These are phyloP conservation scores for Rattus norvegicus DNA, from an alignment of 2,113 vertebrate genomes.

Conservation along the genomic window DNA sequence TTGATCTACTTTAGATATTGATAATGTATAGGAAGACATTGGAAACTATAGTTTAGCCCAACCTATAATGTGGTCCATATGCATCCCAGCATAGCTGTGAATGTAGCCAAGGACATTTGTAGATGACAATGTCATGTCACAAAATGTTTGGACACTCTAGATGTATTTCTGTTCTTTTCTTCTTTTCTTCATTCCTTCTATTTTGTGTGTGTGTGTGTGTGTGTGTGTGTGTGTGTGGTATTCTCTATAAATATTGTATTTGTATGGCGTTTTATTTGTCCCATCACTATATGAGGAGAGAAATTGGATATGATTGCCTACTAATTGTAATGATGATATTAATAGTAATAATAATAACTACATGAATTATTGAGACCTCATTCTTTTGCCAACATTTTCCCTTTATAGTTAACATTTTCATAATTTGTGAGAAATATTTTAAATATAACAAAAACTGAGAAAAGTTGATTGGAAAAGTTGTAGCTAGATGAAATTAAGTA, in stretches of 20 bases:
- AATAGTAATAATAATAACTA: background rate
- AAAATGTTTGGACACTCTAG: background rate
- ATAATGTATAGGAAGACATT: background rate
- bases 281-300: background rate
- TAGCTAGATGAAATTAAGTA: constrained; percentile 4
- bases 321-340: background rate
- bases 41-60: background rate
- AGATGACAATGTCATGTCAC: background rate
- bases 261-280: background rate
- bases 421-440: constrained; percentile 12
- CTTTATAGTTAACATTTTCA: background rate
- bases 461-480: background rate
- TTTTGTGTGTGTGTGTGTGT: background rate
- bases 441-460: background rate
- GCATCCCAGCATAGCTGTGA: background rate
- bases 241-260: background rate
- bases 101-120: background rate
- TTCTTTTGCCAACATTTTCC: constrained; percentile 26
- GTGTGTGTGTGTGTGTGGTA: background rate
- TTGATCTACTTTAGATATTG: background rate
- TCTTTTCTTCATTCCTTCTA: background rate
- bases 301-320: background rate
- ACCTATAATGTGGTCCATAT: background rate
- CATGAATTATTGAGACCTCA: background rate
- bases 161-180: background rate